Base-by-base conservation (phyloP, 2,888 invertebrate species). In the Calliscelio sp. region DNA sequence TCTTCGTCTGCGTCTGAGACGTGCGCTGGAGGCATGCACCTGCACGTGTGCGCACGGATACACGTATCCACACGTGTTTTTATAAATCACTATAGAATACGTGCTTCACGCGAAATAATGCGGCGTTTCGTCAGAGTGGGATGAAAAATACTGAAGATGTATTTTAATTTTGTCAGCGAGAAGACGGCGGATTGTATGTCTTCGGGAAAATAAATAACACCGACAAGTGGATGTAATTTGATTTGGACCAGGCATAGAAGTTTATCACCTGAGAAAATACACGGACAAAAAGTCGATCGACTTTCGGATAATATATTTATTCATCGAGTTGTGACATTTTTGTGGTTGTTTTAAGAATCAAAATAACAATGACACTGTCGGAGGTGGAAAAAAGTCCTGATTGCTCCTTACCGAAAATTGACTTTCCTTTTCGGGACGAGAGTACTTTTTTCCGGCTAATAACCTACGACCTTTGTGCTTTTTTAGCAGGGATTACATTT, bases 41-140 rank as follows among this genome's bases (percentile, higher is more conserved):
- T 38, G 38, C 38, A 10, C 35, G 46, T 22, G 28, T 14, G 22
- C 25, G n/a, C n/a, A n/a, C n/a, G n/a, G 44, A 14, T 38, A 38
- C 14, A 44, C 18, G 20, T 32, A 46, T 32, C 20, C n/a, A n/a
- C 38, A 44, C 32, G 28, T 51, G 59, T 66, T 74, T 80, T 80
- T 44, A 51, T 41, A 65, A 66, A 51, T 74, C 73, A 66, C 73
- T 66, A 80, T 68, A 44, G 61, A 59, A 66, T 66, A 38, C 49
- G 71, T 32, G 20, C n/a, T 68, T 51, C 32, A 16, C 24, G 6
- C 44, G 44, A 18, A 51, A 65, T 51, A 59, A 59, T 22, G 32
- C 35, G 38, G 38, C 1, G 38, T 55, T 44, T 46, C 53, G 28
- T 59, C 70, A 44, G 11, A 61, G 49, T 14, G 20, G 38, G 32